These are phyloP conservation scores for Caenorhabditis sp. DNA, from an alignment of 2,888 invertebrate genomes.

Conservation along the genomic window DNA sequence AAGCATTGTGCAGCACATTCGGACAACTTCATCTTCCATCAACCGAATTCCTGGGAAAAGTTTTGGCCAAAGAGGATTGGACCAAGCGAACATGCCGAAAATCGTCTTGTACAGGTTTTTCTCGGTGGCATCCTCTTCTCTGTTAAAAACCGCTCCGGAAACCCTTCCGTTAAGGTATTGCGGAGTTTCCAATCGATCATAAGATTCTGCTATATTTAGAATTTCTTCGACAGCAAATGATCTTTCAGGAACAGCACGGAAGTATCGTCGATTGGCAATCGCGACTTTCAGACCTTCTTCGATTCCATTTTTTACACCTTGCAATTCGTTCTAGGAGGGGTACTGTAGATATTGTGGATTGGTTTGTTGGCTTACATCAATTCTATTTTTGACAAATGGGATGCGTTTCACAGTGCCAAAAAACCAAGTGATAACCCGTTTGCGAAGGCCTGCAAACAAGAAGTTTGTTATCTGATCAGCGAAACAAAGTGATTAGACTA, in stretches of 20 bases:
- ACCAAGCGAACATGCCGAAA: conserved; percentile 92
- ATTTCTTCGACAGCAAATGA: conserved; percentile 86
- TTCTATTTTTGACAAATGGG: conserved; percentile 37
- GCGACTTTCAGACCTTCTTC: conserved; percentile 50
- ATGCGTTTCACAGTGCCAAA: conserved; percentile 42
- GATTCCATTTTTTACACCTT: conserved; percentile 76
- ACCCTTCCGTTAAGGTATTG: conserved; percentile 91
- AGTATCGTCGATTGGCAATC: conserved; percentile 30
- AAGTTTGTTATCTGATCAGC: conserved; percentile 13
- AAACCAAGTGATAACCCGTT: conserved; percentile 57
- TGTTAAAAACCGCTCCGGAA: conserved; percentile 91
- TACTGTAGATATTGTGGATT: not conserved
- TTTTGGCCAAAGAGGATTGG: conserved; percentile 96
- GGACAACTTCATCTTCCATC: conserved; percentile 97
- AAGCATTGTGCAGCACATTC: conserved; percentile 91
- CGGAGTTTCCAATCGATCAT: conserved; percentile 86
- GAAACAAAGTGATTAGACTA: conserved; percentile 16
- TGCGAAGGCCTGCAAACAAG: conserved; percentile 47
- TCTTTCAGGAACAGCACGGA: conserved; percentile 49
- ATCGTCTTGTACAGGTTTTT: conserved; percentile 85
- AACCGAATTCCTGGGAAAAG: conserved; percentile 91
- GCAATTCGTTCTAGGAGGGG: conserved; percentile 77
- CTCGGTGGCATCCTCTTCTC: conserved; percentile 68
- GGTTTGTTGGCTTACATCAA: conserved; percentile 41
- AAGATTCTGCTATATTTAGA: conserved; percentile 87